These are phyloP conservation scores for Coturnix japonica DNA, from an alignment of 2,113 vertebrate species.

Conservation along the genomic window DNA sequence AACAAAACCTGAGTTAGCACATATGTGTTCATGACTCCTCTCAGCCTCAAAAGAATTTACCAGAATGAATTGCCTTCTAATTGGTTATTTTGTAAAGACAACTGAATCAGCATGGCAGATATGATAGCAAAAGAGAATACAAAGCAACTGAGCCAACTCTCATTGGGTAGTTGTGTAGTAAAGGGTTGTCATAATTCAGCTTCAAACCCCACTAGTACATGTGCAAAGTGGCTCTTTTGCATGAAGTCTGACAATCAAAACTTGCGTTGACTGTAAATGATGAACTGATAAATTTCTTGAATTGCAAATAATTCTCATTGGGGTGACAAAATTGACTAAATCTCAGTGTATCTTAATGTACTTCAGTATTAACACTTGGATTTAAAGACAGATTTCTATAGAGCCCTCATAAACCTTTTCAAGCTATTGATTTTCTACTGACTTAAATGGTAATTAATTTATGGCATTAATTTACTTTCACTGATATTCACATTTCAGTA, in stretches of 20 bases:
- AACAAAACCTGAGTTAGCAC: no score
- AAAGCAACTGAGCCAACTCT: not conserved
- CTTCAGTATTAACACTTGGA: not conserved
- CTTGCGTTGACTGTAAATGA: not conserved
- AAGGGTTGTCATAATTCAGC: not conserved
- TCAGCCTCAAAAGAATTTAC: not conserved
- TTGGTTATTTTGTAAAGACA: not conserved
- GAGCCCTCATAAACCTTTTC: not conserved
- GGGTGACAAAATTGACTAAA: not conserved
- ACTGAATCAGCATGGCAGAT: not conserved
- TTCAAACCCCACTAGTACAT: not conserved
- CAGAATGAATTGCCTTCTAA: not conserved
- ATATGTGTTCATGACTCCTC: not conserved
- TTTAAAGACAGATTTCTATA: not conserved
- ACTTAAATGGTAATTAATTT: not conserved
- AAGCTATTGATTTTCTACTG: not conserved
- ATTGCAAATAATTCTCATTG: not conserved
- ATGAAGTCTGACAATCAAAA: not conserved
- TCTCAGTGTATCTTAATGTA: not conserved
- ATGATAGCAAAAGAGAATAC: fast-evolving
- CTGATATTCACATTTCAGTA: not conserved
- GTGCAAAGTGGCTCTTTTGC: not conserved
- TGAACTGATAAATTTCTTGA: not conserved
- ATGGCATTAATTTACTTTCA: constrained; percentile 2
- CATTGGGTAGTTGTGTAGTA: not conserved